Base-by-base conservation (phyloP, 2,797 vertebrate species). In the Borostomias antarcticus region DNA sequence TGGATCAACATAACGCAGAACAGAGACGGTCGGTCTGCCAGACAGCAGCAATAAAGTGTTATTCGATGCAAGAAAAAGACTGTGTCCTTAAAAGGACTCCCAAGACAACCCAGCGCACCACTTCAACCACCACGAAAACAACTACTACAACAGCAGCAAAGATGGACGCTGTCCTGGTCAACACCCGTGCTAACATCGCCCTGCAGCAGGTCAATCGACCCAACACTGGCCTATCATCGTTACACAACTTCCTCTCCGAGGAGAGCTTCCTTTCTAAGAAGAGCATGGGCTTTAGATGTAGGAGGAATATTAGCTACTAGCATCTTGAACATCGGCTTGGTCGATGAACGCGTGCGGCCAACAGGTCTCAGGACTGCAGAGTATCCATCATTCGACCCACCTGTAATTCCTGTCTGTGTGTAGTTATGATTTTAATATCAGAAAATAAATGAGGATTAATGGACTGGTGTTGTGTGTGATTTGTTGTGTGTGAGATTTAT, bases 401-500 rank as follows among this genome's bases (percentile, higher is more conserved):
- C n/a, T n/a, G n/a, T 17, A 54, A 30, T 32, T 15, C 9, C 30
- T 19, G 15, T 25, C 28, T 33, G 15, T 25, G 21, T 48, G 23
- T 15, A 26, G 26, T 32, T 23, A 30, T 13, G 15, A n/a, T 29
- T 56, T 45, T 9, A 54, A 47, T 45, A 26, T 51, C 21, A 17
- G n/a, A 45, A 45, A 40, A 47, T 40, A 58, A 43, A 4, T n/a
- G 11, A 23, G 48, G 33, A 32, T 26, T 30, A 45, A 68, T 54
- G 50, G 29, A 25, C 32, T 28, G 26, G 8, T 50, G 8, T 19
- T n/a, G 17, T 35, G 56, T 29, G 43, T 10, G 9, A 61, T 47
- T 61, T 47, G 30, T 17, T 30, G 28, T 25, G 33, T 43, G 3
- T 13, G 28, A 62, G 59, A 69, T 62, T 54, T 45, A 58, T 45